Base-by-base conservation (phyloP, 2,113 vertebrate species). In the Beaufortia kweichowensis region DNA sequence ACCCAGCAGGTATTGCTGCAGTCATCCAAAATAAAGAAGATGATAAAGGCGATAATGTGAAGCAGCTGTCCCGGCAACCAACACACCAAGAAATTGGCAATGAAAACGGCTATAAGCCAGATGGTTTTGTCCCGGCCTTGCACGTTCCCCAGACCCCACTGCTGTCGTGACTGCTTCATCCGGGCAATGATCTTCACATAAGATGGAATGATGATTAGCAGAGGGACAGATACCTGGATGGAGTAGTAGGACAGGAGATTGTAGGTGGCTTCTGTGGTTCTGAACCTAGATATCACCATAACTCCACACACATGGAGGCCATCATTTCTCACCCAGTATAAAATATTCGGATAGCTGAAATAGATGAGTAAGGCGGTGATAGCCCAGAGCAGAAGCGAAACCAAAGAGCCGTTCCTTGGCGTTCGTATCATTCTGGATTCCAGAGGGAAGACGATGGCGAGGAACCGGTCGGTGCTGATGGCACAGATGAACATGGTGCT, bases 41-140 rank as follows among this genome's bases (percentile, higher is more conserved):
- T 10, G 31, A 84, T 65, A 29, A 68, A 86, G 48, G 79, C 83
- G 1, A 83, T 24, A 41, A 85, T 80, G 53, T 84, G 78, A 21
- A 85, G 80, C 39, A 85, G 67, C 70, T 85, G 82, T 15, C 82
- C 80, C 10, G 84, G 84, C 29, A 85, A 41, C 84, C 84, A 85
- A 66, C 84, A 85, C 65, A 82, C 68, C 67, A 85, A 57, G 55
- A 85, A 84, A 69, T 84, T 85, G 63, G 68, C 78, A 28, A 85
- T 81, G 59, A 82, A 80, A 21, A 84, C 39, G 0, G 57, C 76
- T 17, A 85, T 83, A 8, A 85, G 69, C 77, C 79, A 72, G 68
- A 83, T 80, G 77, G 74, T 78, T 68, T 81, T 85, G 65, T 81
- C 64, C 21, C 61, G 59, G 12, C 70, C 75, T 15, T 35, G 71